phyloP scores from a whole-genome alignment of 92 coral and sea anemone genomes.

The Zoanthus sansibaricus region DNA sequence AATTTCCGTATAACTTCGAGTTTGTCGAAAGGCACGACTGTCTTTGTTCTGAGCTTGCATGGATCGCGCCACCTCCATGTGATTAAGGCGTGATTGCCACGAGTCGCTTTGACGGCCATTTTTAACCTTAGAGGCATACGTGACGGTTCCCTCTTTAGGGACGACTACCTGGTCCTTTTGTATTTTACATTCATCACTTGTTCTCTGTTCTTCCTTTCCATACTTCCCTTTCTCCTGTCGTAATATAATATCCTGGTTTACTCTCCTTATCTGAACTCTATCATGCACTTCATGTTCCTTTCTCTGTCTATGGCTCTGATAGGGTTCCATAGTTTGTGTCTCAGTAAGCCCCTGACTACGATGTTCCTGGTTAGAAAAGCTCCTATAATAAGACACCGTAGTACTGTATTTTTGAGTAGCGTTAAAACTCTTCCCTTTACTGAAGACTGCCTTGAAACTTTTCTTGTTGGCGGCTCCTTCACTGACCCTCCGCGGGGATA shows the following conservation, averaged over 20 bases:
- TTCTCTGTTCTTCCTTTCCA: neutral
- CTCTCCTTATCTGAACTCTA: neutral
- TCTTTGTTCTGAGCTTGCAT: conserved; percentile 34
- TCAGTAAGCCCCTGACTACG: neutral
- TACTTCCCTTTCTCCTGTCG: conserved; percentile 5
- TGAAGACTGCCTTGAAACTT: conserved; percentile 70
- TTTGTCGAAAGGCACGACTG: conserved; percentile 37
- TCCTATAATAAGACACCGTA: conserved; percentile 68
- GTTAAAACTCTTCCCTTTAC: conserved; percentile 67
- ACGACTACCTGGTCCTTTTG: neutral
- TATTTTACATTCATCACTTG: neutral
- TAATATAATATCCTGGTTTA: neutral
- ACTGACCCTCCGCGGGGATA: conserved; percentile 58
- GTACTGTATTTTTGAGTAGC: conserved; percentile 65
- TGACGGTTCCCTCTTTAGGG: conserved; percentile 4
- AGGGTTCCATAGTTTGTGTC: conserved; percentile 7
- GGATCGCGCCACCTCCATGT: conserved; percentile 26
- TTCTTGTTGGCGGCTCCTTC: conserved; percentile 57
- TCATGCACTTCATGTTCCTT: neutral
- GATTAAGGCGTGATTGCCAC: conserved; percentile 34
- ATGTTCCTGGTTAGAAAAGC: conserved; percentile 50
- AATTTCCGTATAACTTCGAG: conserved; percentile 21
- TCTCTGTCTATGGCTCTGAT: conserved; percentile 25
- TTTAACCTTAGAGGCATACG: neutral
- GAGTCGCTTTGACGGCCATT: neutral